phyloP scores from a whole-genome alignment of 2,888 invertebrate species.

The Hyalella azteca region DNA sequence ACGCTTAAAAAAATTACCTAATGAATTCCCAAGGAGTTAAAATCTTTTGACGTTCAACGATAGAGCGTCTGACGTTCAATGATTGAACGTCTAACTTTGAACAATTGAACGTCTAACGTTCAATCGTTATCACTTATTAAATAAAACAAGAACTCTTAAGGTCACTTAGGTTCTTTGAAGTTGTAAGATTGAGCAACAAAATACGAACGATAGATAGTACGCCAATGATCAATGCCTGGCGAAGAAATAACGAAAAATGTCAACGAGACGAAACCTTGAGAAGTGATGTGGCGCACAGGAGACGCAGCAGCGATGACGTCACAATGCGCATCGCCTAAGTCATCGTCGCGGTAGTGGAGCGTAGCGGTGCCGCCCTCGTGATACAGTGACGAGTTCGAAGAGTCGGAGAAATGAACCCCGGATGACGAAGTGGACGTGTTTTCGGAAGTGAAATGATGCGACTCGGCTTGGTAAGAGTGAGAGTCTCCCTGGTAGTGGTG shows the following conservation, averaged over 20 bases:
- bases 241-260: neutral
- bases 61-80: too few species aligned
- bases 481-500: conserved; percentile 45
- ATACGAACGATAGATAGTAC: too few species aligned
- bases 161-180: too few species aligned
- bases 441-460: conserved; percentile 50
- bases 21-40: too few species aligned
- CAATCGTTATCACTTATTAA: too few species aligned
- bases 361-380: neutral
- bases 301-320: neutral
- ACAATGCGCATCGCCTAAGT: neutral
- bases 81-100: too few species aligned
- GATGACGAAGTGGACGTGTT: conserved; percentile 40
- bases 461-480: conserved; percentile 49
- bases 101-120: too few species aligned
- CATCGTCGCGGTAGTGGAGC: conserved; percentile 8
- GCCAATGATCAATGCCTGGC: too few species aligned
- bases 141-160: too few species aligned
- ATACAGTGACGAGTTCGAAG: conserved; percentile 34
- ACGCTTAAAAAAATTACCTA: too few species aligned
- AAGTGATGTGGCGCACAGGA: neutral
- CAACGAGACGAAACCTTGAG: neutral
- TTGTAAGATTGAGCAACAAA: too few species aligned
- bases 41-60: too few species aligned
- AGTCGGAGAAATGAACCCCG: conserved; percentile 49